Percentiles rank a stretch among this genome's conserved stretches.
These are phyloP conservation scores for Calycopis cecrops DNA, from an alignment of 1,140 invertebrate species.

Conservation along the genomic window DNA sequence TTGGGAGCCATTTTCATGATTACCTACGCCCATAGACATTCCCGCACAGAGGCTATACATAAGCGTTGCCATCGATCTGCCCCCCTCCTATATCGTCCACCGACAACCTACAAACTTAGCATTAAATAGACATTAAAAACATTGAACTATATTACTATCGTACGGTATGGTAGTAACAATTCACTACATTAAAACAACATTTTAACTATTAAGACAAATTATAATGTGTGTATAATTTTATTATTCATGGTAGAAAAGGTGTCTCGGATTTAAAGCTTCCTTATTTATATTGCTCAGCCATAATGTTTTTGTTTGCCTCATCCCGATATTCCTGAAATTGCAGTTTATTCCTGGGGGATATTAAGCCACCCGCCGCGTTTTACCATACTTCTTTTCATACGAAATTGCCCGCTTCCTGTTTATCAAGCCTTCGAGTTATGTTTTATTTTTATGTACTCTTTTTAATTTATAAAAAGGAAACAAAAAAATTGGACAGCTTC, in stretches of 20 bases:
- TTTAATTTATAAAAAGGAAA: constrained; percentile 1
- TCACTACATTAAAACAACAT: no score
- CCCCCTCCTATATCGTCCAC: no score
- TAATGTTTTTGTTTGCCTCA: constrained; percentile 40
- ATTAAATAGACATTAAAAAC: no score
- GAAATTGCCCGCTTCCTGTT: constrained; percentile 44
- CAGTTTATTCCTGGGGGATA: constrained; percentile 46
- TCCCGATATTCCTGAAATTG: constrained; percentile 43
- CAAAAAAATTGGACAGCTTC: no score
- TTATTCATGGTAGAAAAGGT: constrained; percentile 10
- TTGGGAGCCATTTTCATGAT: no score
- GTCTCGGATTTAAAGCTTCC: constrained; percentile 23
- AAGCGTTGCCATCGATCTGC: no score
- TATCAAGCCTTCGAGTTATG: constrained; percentile 27
- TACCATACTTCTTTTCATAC: constrained; percentile 34
- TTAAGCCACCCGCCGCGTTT: constrained; percentile 43
- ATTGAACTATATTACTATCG: no score
- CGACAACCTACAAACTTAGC: no score
- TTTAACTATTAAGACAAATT: background rate
- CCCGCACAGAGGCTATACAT: no score
- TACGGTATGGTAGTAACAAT: no score
- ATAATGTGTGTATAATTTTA: background rate
- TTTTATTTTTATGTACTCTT: constrained; percentile 18
- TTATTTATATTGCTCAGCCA: constrained; percentile 34
- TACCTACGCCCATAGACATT: no score